These are phyloP conservation scores for Aphelenchoides fujianensis DNA, from an alignment of 1,140 invertebrate genomes.

Conservation along the genomic window DNA sequence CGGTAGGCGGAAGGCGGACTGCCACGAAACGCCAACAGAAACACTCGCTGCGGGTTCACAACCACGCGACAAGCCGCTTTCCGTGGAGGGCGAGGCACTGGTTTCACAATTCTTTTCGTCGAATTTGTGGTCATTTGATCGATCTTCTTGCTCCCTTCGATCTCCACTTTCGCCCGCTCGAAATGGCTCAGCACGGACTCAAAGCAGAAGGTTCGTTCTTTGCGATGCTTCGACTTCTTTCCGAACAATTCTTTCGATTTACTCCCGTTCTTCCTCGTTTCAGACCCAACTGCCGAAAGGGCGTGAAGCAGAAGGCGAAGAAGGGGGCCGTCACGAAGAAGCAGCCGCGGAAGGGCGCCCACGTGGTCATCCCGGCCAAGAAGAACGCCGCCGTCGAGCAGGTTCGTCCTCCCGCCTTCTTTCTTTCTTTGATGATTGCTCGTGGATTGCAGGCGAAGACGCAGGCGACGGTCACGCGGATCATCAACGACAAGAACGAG, in stretches of 20 bases:
- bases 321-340: not conserved
- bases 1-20: too few relatives aligned
- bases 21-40: too few relatives aligned
- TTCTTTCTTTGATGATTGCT: too few relatives aligned
- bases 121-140: too few relatives aligned
- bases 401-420: too few relatives aligned
- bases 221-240: too few relatives aligned
- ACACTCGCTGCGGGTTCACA: too few relatives aligned
- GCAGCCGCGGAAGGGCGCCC: not conserved
- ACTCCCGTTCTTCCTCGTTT: not conserved
- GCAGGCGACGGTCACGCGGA: not conserved
- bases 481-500: not conserved
- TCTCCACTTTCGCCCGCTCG: not conserved
- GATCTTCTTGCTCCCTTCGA: too few relatives aligned
- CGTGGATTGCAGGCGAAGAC: not conserved
- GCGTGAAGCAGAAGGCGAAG: conserved; percentile 1
- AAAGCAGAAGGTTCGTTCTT: not conserved
- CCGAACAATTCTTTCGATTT: not conserved
- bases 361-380: not conserved
- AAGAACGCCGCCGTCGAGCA: not conserved
- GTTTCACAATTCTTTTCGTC: too few relatives aligned
- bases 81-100: too few relatives aligned
- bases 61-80: too few relatives aligned
- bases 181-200: not conserved
- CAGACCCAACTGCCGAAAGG: not conserved